Conservation (phyloP, 2,113 vertebrate species). For the Poeciliopsis turrubarensis region DNA sequence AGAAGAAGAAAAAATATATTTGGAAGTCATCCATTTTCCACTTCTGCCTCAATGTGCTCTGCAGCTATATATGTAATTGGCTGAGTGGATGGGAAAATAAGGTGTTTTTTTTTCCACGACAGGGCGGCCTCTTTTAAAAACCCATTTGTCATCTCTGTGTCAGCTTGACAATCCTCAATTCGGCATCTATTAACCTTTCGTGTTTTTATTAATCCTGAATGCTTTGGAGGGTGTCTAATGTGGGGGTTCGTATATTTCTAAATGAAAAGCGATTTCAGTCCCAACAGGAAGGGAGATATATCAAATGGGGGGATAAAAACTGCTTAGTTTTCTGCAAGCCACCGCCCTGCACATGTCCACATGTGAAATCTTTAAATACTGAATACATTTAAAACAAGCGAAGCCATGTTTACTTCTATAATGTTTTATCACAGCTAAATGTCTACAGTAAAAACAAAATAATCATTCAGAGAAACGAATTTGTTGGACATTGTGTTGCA, state of each 20-base stretch:
- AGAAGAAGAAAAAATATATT: neutral
- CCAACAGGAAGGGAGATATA: neutral
- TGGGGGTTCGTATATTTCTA: slow-evolving; percentile 9
- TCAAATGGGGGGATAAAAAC: neutral
- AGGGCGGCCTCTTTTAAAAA: slow-evolving; percentile 21
- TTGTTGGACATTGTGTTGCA: neutral
- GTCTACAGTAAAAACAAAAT: neutral
- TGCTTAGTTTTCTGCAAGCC: neutral
- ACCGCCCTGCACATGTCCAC: neutral
- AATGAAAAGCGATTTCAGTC: neutral
- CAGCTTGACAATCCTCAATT: slow-evolving; percentile 28
- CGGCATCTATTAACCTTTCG: slow-evolving; percentile 9
- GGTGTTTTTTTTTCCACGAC: slow-evolving; percentile 15
- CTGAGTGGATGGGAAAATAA: slow-evolving; percentile 26
- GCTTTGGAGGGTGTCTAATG: slow-evolving; percentile 19
- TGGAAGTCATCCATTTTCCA: slow-evolving; percentile 43
- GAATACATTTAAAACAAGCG: neutral
- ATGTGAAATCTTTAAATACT: neutral
- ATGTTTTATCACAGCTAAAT: neutral
- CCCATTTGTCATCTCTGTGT: slow-evolving; percentile 37
- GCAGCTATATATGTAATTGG: slow-evolving; percentile 22
- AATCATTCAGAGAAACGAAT: neutral
- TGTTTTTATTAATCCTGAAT: slow-evolving; percentile 12
- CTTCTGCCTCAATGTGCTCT: slow-evolving; percentile 8
- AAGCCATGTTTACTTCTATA: neutral